Conservation (phyloP, 2,113 vertebrate genomes). For the Leptocoma aspasia region DNA sequence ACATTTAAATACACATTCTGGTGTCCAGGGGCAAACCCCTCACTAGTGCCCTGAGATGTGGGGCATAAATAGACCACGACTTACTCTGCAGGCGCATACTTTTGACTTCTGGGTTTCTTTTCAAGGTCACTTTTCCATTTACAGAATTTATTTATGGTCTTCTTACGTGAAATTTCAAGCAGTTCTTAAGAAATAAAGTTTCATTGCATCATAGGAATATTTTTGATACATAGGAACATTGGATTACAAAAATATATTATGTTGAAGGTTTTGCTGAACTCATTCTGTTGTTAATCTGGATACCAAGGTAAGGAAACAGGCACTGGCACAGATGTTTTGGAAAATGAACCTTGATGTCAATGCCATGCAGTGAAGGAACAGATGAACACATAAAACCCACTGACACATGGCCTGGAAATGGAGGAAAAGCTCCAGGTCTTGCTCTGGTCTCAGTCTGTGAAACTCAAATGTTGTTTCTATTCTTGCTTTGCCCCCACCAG, state of each 20-base stretch:
- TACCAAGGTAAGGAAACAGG: background rate
- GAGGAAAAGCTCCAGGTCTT: background rate
- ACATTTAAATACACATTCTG: background rate
- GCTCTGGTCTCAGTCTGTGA: background rate
- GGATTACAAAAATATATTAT: background rate
- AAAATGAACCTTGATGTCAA: background rate
- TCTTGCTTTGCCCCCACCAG: background rate
- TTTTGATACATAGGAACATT: background rate
- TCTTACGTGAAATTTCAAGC: background rate
- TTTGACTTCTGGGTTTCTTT: background rate
- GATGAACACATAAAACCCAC: background rate
- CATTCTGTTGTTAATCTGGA: background rate
- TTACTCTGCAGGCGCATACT: background rate
- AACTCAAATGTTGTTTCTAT: background rate
- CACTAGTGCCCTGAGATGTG: background rate
- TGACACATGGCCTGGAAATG: background rate
- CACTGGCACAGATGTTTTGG: background rate
- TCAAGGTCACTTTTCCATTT: background rate
- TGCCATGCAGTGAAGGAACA: fast-evolving
- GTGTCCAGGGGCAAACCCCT: background rate
- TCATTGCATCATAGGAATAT: background rate
- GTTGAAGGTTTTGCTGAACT: background rate
- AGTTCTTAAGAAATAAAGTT: background rate
- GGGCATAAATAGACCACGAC: background rate
- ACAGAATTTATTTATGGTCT: background rate